Percentiles rank a stretch among this genome's conserved stretches.
phyloP scores from a whole-genome alignment of 1,140 invertebrate genomes.

The Drosophila ohnishii region DNA sequence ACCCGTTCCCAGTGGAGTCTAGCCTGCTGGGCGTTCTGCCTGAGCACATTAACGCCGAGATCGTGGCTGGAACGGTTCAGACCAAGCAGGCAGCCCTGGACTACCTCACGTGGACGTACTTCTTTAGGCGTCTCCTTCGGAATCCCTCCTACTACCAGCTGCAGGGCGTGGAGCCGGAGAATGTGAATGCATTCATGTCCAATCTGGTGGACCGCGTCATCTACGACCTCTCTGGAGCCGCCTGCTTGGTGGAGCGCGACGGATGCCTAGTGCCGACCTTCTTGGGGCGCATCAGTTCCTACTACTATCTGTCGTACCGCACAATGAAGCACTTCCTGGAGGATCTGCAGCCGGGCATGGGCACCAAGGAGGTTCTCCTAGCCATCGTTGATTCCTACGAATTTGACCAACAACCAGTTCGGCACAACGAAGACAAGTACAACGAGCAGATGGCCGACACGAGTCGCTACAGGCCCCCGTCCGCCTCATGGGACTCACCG shows the following conservation, averaged over 20 bases:
- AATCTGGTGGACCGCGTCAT: constrained; percentile 91
- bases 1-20: constrained; percentile 99
- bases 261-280: constrained; percentile 90
- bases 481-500: constrained; percentile 91
- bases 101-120: constrained; percentile 99
- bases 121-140: constrained; percentile 95
- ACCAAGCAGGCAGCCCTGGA: constrained; percentile 97
- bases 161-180: constrained; percentile 88
- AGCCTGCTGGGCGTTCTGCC: constrained; percentile 94
- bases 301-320: constrained; percentile 97
- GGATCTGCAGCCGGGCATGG: constrained; percentile 86
- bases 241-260: constrained; percentile 90
- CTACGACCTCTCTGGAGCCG: constrained; percentile 88
- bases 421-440: constrained; percentile 98
- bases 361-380: constrained; percentile 90
- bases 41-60: constrained; percentile 99
- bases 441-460: constrained; percentile 94
- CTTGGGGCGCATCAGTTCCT: constrained; percentile 96
- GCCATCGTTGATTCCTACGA: constrained; percentile 94
- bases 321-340: constrained; percentile 94
- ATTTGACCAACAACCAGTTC: constrained; percentile 96
- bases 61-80: constrained; percentile 96
- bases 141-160: constrained; percentile 97
- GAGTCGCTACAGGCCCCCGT: constrained; percentile 90
- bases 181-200: constrained; percentile 90